Base-by-base conservation (phyloP, 2,888 invertebrate species). In the Asteroscopus sphinx region DNA sequence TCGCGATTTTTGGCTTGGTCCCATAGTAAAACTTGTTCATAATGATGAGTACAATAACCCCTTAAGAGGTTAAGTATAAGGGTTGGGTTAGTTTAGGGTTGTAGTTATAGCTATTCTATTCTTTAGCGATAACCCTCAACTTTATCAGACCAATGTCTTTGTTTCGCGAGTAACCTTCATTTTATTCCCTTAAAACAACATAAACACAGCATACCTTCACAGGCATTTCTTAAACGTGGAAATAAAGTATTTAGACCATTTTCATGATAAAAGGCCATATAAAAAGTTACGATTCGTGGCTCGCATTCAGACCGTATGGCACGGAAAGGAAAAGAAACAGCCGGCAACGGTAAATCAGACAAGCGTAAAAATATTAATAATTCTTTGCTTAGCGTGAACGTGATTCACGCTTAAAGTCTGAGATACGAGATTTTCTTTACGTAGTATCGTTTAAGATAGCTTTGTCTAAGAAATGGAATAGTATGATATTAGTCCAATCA, bases 281-380 rank as follows among this genome's bases (percentile, higher is more conserved):
- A 68, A 64, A 72, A 72, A 66, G 51, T 72, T 35, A 62, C 66
- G 52, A 56, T 52, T 54, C 56, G 42, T 15, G 41, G 45, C 53
- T 13, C 45, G 16, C 49, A 53, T 64, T 58, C 66, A 39, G 39
- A 55, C 37, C 15, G 49, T 53, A 45, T 48, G 52, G 56, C 54
- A 39, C n/a, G 28, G 46, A 42, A 44, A 35, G 39, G 49, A 35
- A 44, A 49, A 62, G 16, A 48, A 65, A 32, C 61, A 62, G 26
- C 39, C 21, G 25, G 15, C 51, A 39, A 40, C 56, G 32, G 71
- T 77, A 77, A 78, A 78, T 79, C 72, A 76, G 55, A 59, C 42
- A 53, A 17, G 37, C 58, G 48, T 35, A 60, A 51, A 74, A 76
- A 77, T 76, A 79, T 79, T 74, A 74, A 76, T 74, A 73, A 65